Evolutionary conservation across 53 echinoderm and acorn worm species (phyloP), one percentile per base, ranked within the genome.

Genomic region (Apostichopus leukothele): DNA sequence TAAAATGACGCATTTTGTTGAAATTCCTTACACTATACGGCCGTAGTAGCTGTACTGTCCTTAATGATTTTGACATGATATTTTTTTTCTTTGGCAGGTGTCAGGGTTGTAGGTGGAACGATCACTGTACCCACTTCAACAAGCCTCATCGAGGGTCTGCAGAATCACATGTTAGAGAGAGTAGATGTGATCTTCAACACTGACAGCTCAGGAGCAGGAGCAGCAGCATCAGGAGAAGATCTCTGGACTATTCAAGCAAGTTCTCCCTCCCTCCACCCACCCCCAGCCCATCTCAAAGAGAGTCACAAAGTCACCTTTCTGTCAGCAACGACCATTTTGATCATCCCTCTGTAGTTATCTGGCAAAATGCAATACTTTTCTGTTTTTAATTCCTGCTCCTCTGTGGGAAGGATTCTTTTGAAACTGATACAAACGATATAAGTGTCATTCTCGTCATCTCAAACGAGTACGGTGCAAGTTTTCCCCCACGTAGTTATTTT

Each of bases 171-270:
- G 6, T 9, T 87, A 19, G 75, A 74, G 12, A 67, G 67, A 13
- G 18, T 87, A n/a, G 57, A 75, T 53, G 53, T 87, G 5, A 51
- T 52, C 8, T 87, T 51, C 26, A 4, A 9, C 5, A 87, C 53
- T 22, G 4, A 75, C 51, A 10, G 3, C 5, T 55, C 54, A 6
- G 88, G 88, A 7, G 52, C 88, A 9, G 75, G 88, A 6, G 75
- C 75, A 13, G 13, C 60, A 16, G 74, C 88, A 18, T 51, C 54
- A 18, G 88, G 88, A 74, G 52, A 51, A 6, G 75, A 74, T 16
- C 74, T 87, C 9, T 87, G 88, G 88, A 75, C 75, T 10, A 53
- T 87, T 6, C 9, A 51, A 75, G 88, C 74, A 20, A 67, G 67
- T 1, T 1, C 1, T 27, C 27, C 27, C 27, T 27, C 27, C 27